Base-by-base conservation (phyloP, 2,888 invertebrate genomes). In the Elmis aenea region DNA sequence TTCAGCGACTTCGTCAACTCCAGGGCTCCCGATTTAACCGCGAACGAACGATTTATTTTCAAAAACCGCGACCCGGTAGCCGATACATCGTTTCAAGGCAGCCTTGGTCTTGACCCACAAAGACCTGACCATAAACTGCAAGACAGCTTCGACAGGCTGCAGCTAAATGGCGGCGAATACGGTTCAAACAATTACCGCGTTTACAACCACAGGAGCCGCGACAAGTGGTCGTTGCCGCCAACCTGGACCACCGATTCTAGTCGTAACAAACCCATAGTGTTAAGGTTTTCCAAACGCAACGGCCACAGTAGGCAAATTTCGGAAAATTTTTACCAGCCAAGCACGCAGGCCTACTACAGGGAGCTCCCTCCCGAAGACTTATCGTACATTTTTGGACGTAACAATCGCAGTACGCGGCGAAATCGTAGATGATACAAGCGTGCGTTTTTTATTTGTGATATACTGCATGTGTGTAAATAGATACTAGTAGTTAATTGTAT, bases 311-410 rank as follows among this genome's bases (percentile, higher is more conserved):
- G 38, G 5, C 35, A 38, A 11, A 18, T 38, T 15, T 26, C 31
- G 18, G 38, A 36, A 20, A 31, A 39, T 14, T 41, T 41, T 10
- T 37, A 44, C 9, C 33, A 33, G 12, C 45, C 41, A 13, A 38
- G 38, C 6, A 27, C 39, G 14, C 30, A 46, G 34, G 30, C 46
- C 24, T 58, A 58, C 41, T 61, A 61, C 50, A 52, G 61, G 38
- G 50, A 61, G 24, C 45, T 62, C 3, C 59, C 59, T 1, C 45
- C 50, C 20, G 57, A 62, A 35, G 61, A 63, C 41, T 51, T 62
- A 15, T 59, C 57, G 8, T 59, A 57, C 45, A 52, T 63, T 34
- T 63, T 63, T 42, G 61, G 61, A 9, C 45, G 54, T 37, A 57
- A 51, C 24, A 50, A 51, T 30, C 20, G 33, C 8, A 24, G 26